Base-by-base conservation (phyloP, 2,113 vertebrate genomes). In the Pongo pygmaeus region DNA sequence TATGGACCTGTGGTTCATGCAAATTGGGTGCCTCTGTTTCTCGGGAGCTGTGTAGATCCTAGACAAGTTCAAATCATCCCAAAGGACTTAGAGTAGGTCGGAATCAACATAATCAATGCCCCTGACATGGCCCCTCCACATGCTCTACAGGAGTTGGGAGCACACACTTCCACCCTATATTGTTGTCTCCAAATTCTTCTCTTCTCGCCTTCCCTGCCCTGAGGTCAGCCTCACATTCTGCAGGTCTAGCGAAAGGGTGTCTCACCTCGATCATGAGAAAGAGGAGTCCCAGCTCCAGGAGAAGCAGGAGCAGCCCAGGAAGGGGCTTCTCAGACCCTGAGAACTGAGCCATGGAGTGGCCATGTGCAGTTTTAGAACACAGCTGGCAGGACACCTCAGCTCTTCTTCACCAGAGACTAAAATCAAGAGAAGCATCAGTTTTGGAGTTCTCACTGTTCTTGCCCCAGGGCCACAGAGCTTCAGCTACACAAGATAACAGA, bases 121-220 rank as follows among this genome's bases (percentile, higher is more conserved):
- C 20, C 20, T 32, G 4, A 6, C 7, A 0, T 25, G 32, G 14
- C 6, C 12, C 27, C 7, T 81, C 40, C 32, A 18, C 7, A 1
- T 14, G 12, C 38, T 18, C 23, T 30, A 4, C 6, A 6, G 46
- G 48, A 84, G 30, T 22, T 5, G 16, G 43, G 22, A 64, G 35
- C 3, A 4, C 1, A 1, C 0, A 10, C 2, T 48, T 27, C 79
- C 18, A 9, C 2, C 40, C 8, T 38, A 8, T 23, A 10, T 38
- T 91, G 18, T 59, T 57, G 61, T 38, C 18, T 78, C 22, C 4
- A 35, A 40, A n/a, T 59, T 67, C 8, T n/a, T 11, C n/a, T 27
- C 59, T 70, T 70, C 8, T 23, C 3, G 0, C 8, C 61, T 25
- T 23, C 40, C 23, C 8, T 18, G 1, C 27, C 32, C 48, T 48